phyloP scores from a whole-genome alignment of 2,888 invertebrate genomes.

The Stenodera caucasica region DNA sequence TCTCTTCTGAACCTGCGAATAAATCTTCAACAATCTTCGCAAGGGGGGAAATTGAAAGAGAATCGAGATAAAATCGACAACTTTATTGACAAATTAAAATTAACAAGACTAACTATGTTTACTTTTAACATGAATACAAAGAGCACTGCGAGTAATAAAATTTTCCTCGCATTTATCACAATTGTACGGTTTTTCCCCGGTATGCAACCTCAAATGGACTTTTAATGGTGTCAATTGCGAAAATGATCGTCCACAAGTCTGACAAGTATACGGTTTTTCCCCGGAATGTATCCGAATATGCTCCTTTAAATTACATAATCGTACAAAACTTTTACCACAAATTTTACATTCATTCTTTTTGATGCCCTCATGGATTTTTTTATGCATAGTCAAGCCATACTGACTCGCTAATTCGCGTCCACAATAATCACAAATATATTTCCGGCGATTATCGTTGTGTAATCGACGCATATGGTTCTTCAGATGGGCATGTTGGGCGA shows the following conservation, averaged over 20 bases:
- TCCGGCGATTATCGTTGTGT: neutral
- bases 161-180: slow-evolving; percentile 41
- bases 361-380: slow-evolving; percentile 41
- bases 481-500: neutral
- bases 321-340: slow-evolving; percentile 59
- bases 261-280: slow-evolving; percentile 48
- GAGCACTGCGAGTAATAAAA: slow-evolving; percentile 42
- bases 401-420: slow-evolving; percentile 41
- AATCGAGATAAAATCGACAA: too few relatives aligned
- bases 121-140: slow-evolving; percentile 40
- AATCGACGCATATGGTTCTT: neutral
- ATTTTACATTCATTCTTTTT: slow-evolving; percentile 40
- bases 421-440: slow-evolving; percentile 39
- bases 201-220: slow-evolving; percentile 44
- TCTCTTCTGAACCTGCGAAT: too few relatives aligned
- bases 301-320: slow-evolving; percentile 40
- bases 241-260: slow-evolving; percentile 45
- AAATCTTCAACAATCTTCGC: too few relatives aligned
- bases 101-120: slow-evolving; percentile 27
- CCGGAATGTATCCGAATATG: slow-evolving; percentile 51
- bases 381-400: slow-evolving; percentile 44
- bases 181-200: slow-evolving; percentile 43
- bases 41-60: too few relatives aligned
- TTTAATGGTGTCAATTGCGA: slow-evolving; percentile 44
- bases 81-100: neutral